Conservation (phyloP, 2,113 vertebrate species). For the Falcunculus frontatus region DNA sequence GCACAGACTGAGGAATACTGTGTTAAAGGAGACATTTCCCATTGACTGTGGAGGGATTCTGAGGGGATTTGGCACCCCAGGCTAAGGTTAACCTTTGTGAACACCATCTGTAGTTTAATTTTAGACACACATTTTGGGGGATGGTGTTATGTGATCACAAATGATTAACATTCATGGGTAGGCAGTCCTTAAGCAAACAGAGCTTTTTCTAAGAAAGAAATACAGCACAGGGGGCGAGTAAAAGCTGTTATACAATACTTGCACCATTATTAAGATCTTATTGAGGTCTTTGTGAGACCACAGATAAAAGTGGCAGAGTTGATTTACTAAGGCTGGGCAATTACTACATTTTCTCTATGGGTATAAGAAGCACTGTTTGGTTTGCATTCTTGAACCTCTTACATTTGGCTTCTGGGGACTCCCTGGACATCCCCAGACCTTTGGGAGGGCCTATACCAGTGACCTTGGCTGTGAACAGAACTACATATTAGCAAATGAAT, state of each 20-base stretch:
- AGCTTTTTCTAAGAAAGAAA: neutral
- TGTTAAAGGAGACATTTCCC: constrained; percentile 33
- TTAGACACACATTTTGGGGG: neutral
- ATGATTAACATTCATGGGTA: neutral
- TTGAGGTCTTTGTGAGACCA: neutral
- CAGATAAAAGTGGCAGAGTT: neutral
- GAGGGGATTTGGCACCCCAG: neutral
- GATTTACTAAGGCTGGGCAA: neutral
- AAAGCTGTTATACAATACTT: neutral
- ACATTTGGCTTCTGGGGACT: neutral
- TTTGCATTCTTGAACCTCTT: neutral
- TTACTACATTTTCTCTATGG: neutral
- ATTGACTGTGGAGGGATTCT: neutral
- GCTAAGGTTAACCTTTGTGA: constrained; percentile 6
- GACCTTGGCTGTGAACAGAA: neutral
- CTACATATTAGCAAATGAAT: neutral
- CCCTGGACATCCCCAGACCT: neutral
- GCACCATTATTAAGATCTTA: neutral
- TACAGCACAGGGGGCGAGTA: neutral
- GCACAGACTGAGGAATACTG: constrained; percentile 1
- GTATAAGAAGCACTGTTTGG: neutral
- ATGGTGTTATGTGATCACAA: neutral
- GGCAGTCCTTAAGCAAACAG: neutral
- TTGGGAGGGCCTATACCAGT: neutral
- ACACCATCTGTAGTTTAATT: constrained; percentile 35